phyloP scores from a whole-genome alignment of 1,140 invertebrate genomes.

The Drosophila erecta region DNA sequence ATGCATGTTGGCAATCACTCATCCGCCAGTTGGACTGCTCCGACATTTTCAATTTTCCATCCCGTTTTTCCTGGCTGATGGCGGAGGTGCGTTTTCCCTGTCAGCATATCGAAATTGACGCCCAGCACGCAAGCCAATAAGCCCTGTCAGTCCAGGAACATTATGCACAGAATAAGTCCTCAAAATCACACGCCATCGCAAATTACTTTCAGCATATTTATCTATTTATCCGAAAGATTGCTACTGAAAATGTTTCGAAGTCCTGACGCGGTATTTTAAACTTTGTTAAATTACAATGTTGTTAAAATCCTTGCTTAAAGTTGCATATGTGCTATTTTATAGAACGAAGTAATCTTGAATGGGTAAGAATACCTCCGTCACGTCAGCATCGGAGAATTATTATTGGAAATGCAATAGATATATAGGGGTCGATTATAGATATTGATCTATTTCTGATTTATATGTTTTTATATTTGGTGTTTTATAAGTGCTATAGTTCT shows the following conservation, averaged over 20 bases:
- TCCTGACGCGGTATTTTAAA: not conserved
- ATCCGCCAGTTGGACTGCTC: slow-evolving; percentile 46
- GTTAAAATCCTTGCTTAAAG: too few species aligned
- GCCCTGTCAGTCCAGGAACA: not conserved
- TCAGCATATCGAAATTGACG: slow-evolving; percentile 42
- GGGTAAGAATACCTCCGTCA: too few species aligned
- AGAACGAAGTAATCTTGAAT: too few species aligned
- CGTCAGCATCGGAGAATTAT: too few species aligned
- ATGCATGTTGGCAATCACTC: slow-evolving; percentile 76
- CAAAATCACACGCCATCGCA: slow-evolving; percentile 21
- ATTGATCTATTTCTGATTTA: too few species aligned
- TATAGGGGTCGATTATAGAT: too few species aligned
- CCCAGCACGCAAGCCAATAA: slow-evolving; percentile 53
- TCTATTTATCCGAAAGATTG: not conserved
- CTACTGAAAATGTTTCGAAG: not conserved
- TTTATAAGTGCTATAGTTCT: too few species aligned
- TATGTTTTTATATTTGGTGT: too few species aligned
- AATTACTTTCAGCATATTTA: not conserved
- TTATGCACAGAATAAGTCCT: slow-evolving; percentile 28
- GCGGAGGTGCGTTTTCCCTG: not conserved
- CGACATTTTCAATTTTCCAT: slow-evolving; percentile 67
- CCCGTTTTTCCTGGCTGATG: not conserved
- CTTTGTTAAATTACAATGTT: not conserved
- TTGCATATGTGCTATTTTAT: too few species aligned
- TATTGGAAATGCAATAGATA: too few species aligned